Evolutionary conservation across 2,113 vertebrate species (phyloP).

Genomic region (Erythrocebus patas): DNA sequence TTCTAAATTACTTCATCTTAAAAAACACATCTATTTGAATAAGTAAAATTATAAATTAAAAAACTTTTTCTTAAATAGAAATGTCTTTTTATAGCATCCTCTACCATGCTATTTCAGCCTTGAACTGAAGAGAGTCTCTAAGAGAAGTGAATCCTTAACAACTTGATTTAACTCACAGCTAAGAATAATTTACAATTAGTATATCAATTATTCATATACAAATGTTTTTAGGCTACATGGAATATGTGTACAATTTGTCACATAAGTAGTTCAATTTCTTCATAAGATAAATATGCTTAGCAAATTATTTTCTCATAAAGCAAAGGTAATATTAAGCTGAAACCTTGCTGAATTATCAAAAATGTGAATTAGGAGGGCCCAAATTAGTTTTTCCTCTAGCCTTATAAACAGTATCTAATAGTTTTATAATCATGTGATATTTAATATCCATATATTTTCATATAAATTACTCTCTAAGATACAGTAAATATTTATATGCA

Average conservation of each 20-base stretch:
- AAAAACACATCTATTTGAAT: not conserved
- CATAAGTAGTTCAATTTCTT: conserved; percentile 62
- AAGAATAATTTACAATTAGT: conserved; percentile 56
- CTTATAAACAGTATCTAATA: conserved; percentile 56
- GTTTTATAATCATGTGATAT: conserved; percentile 41
- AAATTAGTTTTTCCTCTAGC: conserved; percentile 57
- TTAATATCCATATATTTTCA: conserved; percentile 67
- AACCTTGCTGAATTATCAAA: conserved; percentile 48
- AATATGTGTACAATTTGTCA: conserved; percentile 58
- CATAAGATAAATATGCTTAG: conserved; percentile 59
- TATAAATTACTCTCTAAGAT: conserved; percentile 63
- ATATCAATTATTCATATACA: conserved; percentile 65
- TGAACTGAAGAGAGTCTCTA: not conserved
- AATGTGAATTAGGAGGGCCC: not conserved
- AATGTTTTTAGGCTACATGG: conserved; percentile 54
- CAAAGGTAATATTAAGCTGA: conserved; percentile 61
- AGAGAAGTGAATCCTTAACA: not conserved
- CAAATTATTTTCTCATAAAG: conserved; percentile 71
- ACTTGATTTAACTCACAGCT: conserved; percentile 44
- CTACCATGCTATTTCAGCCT: not conserved
- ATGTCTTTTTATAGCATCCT: not conserved
- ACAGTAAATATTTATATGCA: conserved; percentile 60
- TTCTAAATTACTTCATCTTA: not conserved
- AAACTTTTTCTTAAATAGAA: not conserved
- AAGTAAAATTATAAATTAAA: not conserved